A percentile compares a stretch with the other conserved stretches of the same genome.
Evolutionary conservation across 2,888 invertebrate genomes (phyloP).

Genomic region (Tillus elongatus): DNA sequence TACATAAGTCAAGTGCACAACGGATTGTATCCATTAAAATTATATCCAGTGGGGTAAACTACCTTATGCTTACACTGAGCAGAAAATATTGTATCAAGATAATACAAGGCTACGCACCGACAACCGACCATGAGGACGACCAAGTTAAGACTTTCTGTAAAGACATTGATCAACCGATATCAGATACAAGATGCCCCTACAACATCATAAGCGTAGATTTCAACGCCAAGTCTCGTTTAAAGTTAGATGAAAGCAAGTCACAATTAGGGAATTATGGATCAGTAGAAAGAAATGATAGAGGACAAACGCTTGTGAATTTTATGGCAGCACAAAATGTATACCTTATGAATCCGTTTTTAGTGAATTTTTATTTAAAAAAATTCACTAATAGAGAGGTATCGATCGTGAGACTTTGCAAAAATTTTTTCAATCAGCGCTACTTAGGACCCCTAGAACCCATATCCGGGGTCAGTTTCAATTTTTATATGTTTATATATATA

Average conservation of each 20-base stretch:
- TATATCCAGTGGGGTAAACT: constrained; percentile 6
- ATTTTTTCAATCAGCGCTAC: too few relatives aligned
- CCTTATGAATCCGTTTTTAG: constrained; percentile 9
- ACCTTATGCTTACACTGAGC: constrained; percentile 9
- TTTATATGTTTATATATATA: too few relatives aligned
- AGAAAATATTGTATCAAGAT: constrained; percentile 8
- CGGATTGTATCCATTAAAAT: constrained; percentile 10
- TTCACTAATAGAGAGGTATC: too few relatives aligned
- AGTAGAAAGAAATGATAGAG: constrained; percentile 7
- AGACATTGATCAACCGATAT: constrained; percentile 5
- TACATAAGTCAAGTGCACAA: constrained; percentile 6
- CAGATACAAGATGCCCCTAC: constrained; percentile 6
- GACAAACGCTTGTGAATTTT: constrained; percentile 6
- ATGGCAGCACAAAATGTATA: constrained; percentile 6
- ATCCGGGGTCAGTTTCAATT: too few relatives aligned
- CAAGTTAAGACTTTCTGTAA: constrained; percentile 8
- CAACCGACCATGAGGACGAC: constrained; percentile 7
- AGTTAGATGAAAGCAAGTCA: constrained; percentile 4
- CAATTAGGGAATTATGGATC: constrained; percentile 4
- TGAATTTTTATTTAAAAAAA: too few relatives aligned
- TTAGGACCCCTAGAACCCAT: too few relatives aligned
- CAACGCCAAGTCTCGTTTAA: constrained; percentile 4
- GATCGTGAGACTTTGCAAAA: too few relatives aligned
- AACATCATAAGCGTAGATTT: not conserved
- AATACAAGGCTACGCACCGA: constrained; percentile 10